Base-by-base conservation (phyloP, 2,888 invertebrate genomes). In the Lasioglossum oenotherae region DNA sequence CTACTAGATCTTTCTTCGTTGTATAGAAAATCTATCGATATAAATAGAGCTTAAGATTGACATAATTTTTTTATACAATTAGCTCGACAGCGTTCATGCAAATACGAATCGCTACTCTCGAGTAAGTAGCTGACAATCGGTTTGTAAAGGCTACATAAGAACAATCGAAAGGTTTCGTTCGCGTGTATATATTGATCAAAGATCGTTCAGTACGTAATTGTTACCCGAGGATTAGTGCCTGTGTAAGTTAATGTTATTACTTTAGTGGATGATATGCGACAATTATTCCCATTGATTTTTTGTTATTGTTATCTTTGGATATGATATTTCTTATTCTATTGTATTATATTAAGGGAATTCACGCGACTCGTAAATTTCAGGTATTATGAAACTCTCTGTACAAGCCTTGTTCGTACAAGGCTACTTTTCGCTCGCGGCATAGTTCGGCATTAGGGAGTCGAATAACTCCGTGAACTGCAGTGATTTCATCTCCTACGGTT, bases 181-280 rank as follows among this genome's bases (percentile, higher is more conserved):
- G 85, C 86, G 82, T 92, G 91, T 92, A 92, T 87, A 92, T 92
- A 92, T 88, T 90, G 87, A 86, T 88, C 79, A 85, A 78, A 73
- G 64, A 75, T 81, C 53, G 71, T 87, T 89, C 80, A 69, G 80
- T 85, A 72, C 60, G 57, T 84, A 87, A 87, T 88, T 74, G 77
- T 88, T 87, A 80, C 75, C 72, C 73, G 49, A 87, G 64, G 81
- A 84, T 67, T 90, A 87, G 78, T 87, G 82, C 81, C 88, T 81
- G 79, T 69, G 41, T 90, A 90, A 87, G 79, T 83, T 71, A 80
- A 84, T 78, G 76, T 79, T 82, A 90, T 83, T 90, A 87, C 73
- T 87, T 83, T 90, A 74, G 74, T 90, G 69, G 69, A 75, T 79
- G 71, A 74, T 83, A 41, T 81, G 82, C 73, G 78, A 84, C 64